Evolutionary conservation across 1,140 invertebrate genomes (phyloP).

Genomic region (Belonocnema kinseyi): DNA sequence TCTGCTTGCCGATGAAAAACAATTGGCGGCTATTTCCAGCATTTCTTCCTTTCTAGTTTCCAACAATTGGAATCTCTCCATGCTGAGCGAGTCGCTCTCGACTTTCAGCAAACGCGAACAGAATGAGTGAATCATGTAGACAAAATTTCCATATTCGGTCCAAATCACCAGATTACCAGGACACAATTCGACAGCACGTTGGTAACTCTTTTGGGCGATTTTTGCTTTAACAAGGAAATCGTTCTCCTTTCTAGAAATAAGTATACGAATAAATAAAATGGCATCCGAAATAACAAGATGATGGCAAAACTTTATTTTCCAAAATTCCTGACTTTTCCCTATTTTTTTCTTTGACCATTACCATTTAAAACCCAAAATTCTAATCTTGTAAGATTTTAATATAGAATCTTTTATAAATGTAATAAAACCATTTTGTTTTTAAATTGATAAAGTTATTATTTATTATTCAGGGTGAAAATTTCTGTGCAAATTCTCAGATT

Average conservation of each 20-base stretch:
- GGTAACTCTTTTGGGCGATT: conserved; percentile 86
- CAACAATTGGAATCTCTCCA: conserved; percentile 86
- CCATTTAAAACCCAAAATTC: too few species aligned
- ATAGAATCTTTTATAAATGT: too few species aligned
- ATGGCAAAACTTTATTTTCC: too few species aligned
- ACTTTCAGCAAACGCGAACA: conserved; percentile 89
- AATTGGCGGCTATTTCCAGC: conserved; percentile 84
- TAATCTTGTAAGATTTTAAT: too few species aligned
- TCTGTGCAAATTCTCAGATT: too few species aligned
- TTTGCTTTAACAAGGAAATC: conserved; percentile 84
- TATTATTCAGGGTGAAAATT: too few species aligned
- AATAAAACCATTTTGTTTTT: too few species aligned
- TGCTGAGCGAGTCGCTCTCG: conserved; percentile 84
- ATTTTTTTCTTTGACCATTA: too few species aligned
- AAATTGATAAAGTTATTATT: too few species aligned
- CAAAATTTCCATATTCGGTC: conserved; percentile 92
- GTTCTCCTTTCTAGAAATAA: conserved; percentile 77
- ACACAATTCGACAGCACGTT: conserved; percentile 84
- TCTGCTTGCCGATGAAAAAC: conserved; percentile 84
- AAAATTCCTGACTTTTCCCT: too few species aligned
- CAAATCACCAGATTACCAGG: conserved; percentile 84
- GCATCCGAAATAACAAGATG: too few species aligned
- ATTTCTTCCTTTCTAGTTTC: conserved; percentile 87
- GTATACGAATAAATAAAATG: neutral
- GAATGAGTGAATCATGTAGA: conserved; percentile 91